Evolutionary conservation across 2,797 vertebrate species (phyloP).

Genomic region (Steatocranus sp.): DNA sequence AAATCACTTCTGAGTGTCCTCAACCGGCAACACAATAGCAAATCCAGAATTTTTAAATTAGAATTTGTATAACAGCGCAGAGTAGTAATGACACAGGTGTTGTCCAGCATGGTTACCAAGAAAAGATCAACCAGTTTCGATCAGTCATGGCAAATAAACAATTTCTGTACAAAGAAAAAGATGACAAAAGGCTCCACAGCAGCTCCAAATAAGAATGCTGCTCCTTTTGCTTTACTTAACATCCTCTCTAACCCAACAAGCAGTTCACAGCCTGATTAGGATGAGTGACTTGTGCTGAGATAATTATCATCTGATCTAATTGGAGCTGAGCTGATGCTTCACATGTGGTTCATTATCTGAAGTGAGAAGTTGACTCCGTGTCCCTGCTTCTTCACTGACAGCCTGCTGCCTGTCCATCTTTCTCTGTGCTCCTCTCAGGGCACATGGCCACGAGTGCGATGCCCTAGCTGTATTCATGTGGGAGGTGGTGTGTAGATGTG

Average conservation of each 20-base stretch:
- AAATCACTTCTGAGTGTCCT: not conserved
- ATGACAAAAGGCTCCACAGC: not conserved
- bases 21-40: not conserved
- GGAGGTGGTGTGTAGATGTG: not conserved
- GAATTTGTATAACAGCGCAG: not conserved
- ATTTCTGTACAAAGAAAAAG: not conserved
- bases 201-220: not conserved
- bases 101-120: not conserved
- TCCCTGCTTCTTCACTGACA: constrained; percentile 27
- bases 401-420: constrained; percentile 47
- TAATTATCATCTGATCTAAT: constrained; percentile 56
- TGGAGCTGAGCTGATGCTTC: constrained; percentile 34
- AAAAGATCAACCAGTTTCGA: not conserved
- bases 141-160: not conserved
- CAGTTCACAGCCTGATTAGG: constrained; percentile 22
- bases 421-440: not conserved
- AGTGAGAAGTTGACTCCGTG: constrained; percentile 26
- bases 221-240: not conserved
- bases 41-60: not conserved
- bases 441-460: constrained; percentile 1
- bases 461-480: constrained; percentile 9
- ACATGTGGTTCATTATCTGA: constrained; percentile 45
- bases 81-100: not conserved
- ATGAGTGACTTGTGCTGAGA: constrained; percentile 33
- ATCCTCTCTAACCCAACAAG: not conserved